Base-by-base conservation (phyloP, 2,888 invertebrate genomes). In the Iphiclides podalirius region DNA sequence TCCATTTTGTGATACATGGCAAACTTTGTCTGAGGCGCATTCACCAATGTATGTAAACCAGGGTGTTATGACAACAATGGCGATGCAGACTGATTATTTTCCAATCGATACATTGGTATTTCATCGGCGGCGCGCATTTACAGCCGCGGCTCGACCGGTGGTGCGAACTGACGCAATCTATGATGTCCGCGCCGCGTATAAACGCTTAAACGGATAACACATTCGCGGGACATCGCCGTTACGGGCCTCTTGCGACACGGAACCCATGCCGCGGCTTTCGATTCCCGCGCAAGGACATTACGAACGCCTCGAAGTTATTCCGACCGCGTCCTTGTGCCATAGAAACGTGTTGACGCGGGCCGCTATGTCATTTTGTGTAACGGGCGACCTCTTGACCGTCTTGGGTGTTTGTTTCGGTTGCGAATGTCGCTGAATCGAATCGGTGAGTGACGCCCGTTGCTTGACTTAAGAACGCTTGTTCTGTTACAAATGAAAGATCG, bases 241-340 rank as follows among this genome's bases (percentile, higher is more conserved):
- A 74, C 78, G 71, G 64, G 61, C 63, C 64, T 67, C 70, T 83
- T 84, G 80, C 84, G 75, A 79, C 79, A 83, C 66, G 66, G 66
- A 67, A 67, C 67, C 61, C 72, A 65, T 58, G 57, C 61, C n/a
- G n/a, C 70, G 70, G 73, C 76, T 78, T 77, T 77, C 76, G 61
- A 71, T 64, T 63, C 64, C 65, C 54, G 64, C 73, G 77, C 82
- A 83, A 84, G 83, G 83, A 81, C 80, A 73, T 72, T 70, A 45
- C 48, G 44, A 64, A 44, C 15, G 38, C 4, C 34, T 17, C 12
- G 4, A 20, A 28, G 38, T 58, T 75, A 65, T 71, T 79, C 79
- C 52, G 47, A 54, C 48, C 60, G 60, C 67, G 72, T 72, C 58
- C 12, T 31, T 31, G 12, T 12, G 31, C 31, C 11, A n/a, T 31